Conservation (phyloP, 2,888 invertebrate genomes). For the Caenorhabditis panamensis region DNA sequence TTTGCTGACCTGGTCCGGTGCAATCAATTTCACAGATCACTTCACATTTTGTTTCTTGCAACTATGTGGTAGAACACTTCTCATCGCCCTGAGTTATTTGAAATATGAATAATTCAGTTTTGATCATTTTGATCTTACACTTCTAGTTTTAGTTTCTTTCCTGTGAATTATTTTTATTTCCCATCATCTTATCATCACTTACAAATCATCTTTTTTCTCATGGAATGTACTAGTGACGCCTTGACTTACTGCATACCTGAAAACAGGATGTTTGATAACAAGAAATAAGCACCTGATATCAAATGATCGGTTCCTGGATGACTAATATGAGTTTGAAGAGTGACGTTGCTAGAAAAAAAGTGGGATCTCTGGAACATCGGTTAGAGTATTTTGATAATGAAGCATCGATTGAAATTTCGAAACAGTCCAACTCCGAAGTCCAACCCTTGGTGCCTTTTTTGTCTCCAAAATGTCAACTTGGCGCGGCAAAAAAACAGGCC, state of each 20-base stretch:
- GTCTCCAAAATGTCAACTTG: slow-evolving; percentile 51
- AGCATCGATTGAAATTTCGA: background rate
- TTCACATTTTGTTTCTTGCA: slow-evolving; percentile 24
- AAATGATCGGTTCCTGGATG: background rate
- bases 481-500: slow-evolving; percentile 45
- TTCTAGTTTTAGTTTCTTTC: background rate
- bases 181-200: background rate
- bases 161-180: background rate
- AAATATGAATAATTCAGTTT: too few species aligned
- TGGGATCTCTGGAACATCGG: background rate
- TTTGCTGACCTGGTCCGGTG: slow-evolving; percentile 6
- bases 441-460: slow-evolving; percentile 28
- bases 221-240: slow-evolving; percentile 40
- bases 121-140: too few species aligned
- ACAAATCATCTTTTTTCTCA: slow-evolving; percentile 9
- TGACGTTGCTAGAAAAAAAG: background rate
- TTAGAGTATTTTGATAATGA: too few species aligned
- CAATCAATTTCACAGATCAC: slow-evolving; percentile 28
- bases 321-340: background rate
- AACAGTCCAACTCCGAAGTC: slow-evolving; percentile 4
- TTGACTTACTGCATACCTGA: slow-evolving; percentile 10
- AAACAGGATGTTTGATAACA: slow-evolving; percentile 15
- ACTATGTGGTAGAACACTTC: slow-evolving; percentile 2
- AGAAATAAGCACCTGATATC: background rate
- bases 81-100: too few species aligned